phyloP scores from a whole-genome alignment of 2,113 vertebrate genomes.

The Tricholaema leucomelas region DNA sequence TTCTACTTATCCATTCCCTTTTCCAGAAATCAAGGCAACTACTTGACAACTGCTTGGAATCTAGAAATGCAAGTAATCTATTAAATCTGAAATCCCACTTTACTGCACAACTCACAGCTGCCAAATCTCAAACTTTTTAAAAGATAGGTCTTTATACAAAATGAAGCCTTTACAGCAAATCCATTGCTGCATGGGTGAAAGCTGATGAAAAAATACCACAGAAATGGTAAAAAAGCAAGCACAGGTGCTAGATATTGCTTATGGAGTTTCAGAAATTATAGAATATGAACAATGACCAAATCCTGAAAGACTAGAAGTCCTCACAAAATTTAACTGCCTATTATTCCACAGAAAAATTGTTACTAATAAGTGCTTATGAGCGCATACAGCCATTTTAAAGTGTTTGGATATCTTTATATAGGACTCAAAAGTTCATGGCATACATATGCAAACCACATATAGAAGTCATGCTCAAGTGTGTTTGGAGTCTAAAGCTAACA shows the following conservation, averaged over 20 bases:
- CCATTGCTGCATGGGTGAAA: not conserved
- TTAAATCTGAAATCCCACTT: conserved; percentile 43
- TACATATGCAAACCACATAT: not conserved
- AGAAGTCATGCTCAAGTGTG: not conserved
- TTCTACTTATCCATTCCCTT: conserved; percentile 8
- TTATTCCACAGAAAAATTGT: not conserved
- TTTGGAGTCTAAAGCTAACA: not conserved
- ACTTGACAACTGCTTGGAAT: conserved; percentile 36
- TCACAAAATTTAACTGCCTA: not conserved
- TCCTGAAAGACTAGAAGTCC: not conserved
- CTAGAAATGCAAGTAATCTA: conserved; percentile 50
- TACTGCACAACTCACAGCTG: conserved; percentile 11
- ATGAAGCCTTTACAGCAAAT: not conserved
- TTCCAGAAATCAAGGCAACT: conserved; percentile 38
- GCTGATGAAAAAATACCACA: not conserved
- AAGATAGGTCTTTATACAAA: not conserved
- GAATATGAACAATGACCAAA: not conserved
- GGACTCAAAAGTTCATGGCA: not conserved
- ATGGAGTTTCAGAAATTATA: not conserved
- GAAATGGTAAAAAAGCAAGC: not conserved
- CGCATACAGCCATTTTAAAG: not conserved
- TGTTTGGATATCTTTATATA: not conserved
- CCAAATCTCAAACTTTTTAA: conserved; percentile 17
- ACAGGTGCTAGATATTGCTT: not conserved
- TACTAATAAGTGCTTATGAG: not conserved